Conservation (phyloP, 2,888 invertebrate genomes). For the Drosophila acutilabella region DNA sequence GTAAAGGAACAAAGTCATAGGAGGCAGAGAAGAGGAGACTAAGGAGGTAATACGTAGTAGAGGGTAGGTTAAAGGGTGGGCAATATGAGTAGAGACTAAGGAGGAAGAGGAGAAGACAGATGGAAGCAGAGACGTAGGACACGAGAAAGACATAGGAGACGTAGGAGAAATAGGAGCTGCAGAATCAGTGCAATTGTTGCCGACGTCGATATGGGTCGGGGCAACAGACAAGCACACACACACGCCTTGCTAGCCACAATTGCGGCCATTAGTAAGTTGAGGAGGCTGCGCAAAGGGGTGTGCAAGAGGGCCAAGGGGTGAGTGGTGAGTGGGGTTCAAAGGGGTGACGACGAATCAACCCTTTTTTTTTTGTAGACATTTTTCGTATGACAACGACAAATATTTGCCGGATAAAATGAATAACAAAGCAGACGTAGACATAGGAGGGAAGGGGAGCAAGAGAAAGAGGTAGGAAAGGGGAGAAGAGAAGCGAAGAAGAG, state of each 20-base stretch:
- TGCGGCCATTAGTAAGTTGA: constrained; percentile 75
- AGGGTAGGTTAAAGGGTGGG: neutral
- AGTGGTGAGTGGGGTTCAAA: constrained; percentile 17
- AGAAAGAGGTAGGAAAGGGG: constrained; percentile 17
- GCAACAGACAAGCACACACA: constrained; percentile 35
- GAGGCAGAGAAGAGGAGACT: too few relatives aligned
- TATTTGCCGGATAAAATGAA: constrained; percentile 82
- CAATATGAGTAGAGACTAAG: too few relatives aligned
- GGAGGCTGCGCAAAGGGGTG: constrained; percentile 9
- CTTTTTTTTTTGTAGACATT: constrained; percentile 69
- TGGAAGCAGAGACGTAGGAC: too few relatives aligned
- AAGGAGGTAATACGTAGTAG: too few relatives aligned
- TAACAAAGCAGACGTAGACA: constrained; percentile 74
- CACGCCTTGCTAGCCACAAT: constrained; percentile 61
- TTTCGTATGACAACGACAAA: constrained; percentile 81
- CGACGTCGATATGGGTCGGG: constrained; percentile 74
- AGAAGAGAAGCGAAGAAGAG: neutral
- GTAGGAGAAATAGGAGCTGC: neutral
- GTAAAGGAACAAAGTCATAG: too few relatives aligned
- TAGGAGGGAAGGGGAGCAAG: constrained; percentile 26
- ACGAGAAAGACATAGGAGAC: neutral
- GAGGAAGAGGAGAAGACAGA: too few relatives aligned
- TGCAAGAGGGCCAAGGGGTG: neutral
- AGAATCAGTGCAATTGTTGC: constrained; percentile 78
- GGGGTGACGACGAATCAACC: constrained; percentile 68